Base-by-base conservation (phyloP, 2,113 vertebrate genomes). In the Melanerpes aurifrons region DNA sequence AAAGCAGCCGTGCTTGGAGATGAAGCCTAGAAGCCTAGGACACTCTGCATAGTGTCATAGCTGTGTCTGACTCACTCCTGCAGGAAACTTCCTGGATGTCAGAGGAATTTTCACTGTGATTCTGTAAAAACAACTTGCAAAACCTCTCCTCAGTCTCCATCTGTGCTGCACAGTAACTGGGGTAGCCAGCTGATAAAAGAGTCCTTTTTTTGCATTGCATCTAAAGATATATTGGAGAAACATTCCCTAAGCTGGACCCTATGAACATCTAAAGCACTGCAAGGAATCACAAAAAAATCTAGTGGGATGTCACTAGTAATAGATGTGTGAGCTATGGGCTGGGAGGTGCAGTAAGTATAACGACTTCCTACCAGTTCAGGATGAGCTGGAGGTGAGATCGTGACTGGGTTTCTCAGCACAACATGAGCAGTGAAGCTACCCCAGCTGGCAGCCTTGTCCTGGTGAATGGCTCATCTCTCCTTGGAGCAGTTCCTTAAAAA, bases 21-120 rank as follows among this genome's bases (percentile, higher is more conserved):
- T 10, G 32, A 28, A 78, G 61, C 40, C 56, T 0, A 1, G 0
- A 28, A 78, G 61, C 40, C 56, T 0, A 1, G 0, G 3, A 73
- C 72, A 22, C 35, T 63, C 56, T 1, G 3, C 0, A 1, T 0
- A 2, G 24, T 2, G 1, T 22, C 1, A 3, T 50, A 78, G 73
- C 50, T 75, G 43, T 0, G 3, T 45, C 58, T 15, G 29, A 9
- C 40, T 71, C 0, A 1, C 31, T 83, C 43, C 47, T 1, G 1
- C 53, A 37, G 69, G 74, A 84, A 84, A 53, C 24, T 15, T 31
- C 40, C 71, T 47, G 59, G 59, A 35, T 57, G 31, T 76, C 64
- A 54, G 50, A 86, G 43, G 48, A 75, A 87, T 87, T 84, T 87
- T 86, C 58, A n/a, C 45, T 59, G 63, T 56, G 62, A 10, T 62